Evolutionary conservation across 2,888 invertebrate species (phyloP).

Genomic region (Maniola hyperantus): DNA sequence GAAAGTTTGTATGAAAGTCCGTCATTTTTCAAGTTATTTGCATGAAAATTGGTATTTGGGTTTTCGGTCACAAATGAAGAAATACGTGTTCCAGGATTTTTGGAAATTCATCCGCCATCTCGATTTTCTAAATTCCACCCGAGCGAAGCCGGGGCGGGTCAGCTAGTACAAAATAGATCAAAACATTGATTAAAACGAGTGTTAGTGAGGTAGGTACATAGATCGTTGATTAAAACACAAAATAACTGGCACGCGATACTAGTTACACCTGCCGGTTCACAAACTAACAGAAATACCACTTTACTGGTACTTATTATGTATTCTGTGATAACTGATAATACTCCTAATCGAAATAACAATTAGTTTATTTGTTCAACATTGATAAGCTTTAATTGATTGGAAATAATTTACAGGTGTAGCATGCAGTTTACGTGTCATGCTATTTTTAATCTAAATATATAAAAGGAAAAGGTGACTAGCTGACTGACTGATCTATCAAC

Average conservation of each 20-base stretch:
- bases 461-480: no score
- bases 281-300: not conserved
- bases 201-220: not conserved
- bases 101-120: no score
- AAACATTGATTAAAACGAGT: not conserved
- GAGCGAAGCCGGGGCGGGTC: no score
- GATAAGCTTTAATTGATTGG: not conserved
- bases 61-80: no score
- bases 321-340: not conserved
- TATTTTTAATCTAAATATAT: no score
- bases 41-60: no score
- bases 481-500: no score
- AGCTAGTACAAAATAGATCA: not conserved
- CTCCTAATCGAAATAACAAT: not conserved
- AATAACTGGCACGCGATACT: conserved; percentile 3
- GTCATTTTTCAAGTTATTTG: no score
- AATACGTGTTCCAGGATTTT: no score
- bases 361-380: not conserved
- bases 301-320: not conserved
- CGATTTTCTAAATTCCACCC: no score
- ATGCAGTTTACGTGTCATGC: no score
- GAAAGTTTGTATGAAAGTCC: no score
- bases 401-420: not conserved
- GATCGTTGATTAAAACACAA: conserved; percentile 9
- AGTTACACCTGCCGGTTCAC: not conserved